Evolutionary conservation across 2,113 vertebrate genomes (phyloP).

Genomic region (Mystacornis crossleyi): DNA sequence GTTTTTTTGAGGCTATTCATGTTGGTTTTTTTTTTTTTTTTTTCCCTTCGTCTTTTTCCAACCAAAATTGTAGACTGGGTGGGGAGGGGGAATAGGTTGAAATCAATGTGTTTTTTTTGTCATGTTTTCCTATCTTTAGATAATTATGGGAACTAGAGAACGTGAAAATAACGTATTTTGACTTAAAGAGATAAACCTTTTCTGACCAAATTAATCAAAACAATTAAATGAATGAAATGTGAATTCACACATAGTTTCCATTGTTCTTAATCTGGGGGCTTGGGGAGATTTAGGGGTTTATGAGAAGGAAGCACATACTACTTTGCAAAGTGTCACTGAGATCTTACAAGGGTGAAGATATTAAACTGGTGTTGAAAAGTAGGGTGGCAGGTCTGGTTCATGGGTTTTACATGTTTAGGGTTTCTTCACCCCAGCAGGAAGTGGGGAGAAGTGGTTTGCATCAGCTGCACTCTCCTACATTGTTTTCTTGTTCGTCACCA

Average conservation of each 20-base stretch:
- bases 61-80: not conserved
- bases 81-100: rapidly evolving
- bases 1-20: not conserved
- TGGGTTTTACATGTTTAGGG: not conserved
- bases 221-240: not conserved
- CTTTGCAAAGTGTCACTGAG: not conserved
- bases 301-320: not conserved
- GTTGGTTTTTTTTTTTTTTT: not conserved
- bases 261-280: rapidly evolving
- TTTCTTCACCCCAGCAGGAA: slow-evolving; percentile 1
- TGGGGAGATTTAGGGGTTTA: not conserved
- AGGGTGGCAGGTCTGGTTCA: rapidly evolving
- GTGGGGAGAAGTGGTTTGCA: not conserved
- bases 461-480: not conserved
- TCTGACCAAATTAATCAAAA: not conserved
- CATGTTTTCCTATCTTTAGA: not conserved
- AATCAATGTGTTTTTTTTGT: not conserved
- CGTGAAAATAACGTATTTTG: not conserved
- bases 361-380: not conserved
- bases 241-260: not conserved
- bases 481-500: not conserved
- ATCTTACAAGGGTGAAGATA: not conserved
- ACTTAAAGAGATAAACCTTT: not conserved
- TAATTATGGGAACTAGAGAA: not conserved
- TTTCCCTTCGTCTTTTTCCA: not conserved